Evolutionary conservation across 2,888 invertebrate genomes (phyloP).

Genomic region (Aphidoletes aphidimyza): DNA sequence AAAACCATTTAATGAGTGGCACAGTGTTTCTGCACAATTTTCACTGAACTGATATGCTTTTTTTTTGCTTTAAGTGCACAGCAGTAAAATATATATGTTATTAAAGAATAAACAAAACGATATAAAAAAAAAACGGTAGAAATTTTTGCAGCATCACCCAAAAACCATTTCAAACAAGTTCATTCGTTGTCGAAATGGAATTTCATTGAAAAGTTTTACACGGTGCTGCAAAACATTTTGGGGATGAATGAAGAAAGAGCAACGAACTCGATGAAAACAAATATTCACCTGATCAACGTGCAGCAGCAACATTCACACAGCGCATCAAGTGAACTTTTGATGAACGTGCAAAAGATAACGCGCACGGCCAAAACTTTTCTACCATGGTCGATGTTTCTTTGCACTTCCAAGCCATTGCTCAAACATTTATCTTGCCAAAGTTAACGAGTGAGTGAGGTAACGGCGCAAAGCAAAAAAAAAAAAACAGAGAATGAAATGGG

Average conservation of each 20-base stretch:
- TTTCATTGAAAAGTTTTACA: background rate
- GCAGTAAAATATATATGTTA: constrained; percentile 2
- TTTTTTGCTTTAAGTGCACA: background rate
- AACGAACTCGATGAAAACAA: constrained; percentile 27
- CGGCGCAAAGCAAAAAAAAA: background rate
- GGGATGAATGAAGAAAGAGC: background rate
- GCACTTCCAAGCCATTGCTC: constrained; percentile 20
- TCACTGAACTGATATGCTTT: background rate
- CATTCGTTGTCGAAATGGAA: background rate
- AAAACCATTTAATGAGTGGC: background rate
- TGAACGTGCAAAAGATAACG: constrained; percentile 52
- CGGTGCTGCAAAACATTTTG: background rate
- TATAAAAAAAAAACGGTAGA: background rate
- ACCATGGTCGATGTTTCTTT: constrained; percentile 9
- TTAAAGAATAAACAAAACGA: constrained; percentile 49
- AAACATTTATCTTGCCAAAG: constrained; percentile 47
- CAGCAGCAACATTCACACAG: too few relatives aligned
- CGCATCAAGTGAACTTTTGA: constrained; percentile 36
- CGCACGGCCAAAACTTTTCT: background rate
- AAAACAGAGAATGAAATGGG: background rate
- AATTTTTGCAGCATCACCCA: constrained; percentile 44
- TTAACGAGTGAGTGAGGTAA: background rate
- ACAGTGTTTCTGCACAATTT: background rate
- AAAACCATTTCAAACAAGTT: background rate
- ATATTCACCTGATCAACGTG: background rate